A percentile compares a stretch with the other conserved stretches of the same genome.
Evolutionary conservation across 1,140 invertebrate genomes (phyloP).

Genomic region (Euborellia annulipes): DNA sequence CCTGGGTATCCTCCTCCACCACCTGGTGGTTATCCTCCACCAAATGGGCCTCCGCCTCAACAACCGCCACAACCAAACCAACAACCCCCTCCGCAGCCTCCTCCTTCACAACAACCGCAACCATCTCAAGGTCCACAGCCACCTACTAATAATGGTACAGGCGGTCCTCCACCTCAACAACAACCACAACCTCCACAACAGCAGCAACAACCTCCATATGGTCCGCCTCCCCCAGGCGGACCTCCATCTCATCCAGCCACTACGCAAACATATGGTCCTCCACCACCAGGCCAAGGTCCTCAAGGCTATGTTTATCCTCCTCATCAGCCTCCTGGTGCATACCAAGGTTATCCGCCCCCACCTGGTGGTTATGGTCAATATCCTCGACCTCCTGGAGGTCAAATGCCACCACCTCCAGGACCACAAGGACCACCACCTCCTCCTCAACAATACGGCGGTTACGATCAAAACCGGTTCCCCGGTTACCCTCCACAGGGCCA

Average conservation of each 20-base stretch:
- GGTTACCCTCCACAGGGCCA: constrained; percentile 33
- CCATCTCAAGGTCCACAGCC: constrained; percentile 10
- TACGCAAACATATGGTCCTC: constrained; percentile 29
- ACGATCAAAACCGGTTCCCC: constrained; percentile 22
- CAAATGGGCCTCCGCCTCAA: not conserved
- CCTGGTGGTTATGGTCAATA: constrained; percentile 20
- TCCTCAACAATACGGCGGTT: constrained; percentile 32
- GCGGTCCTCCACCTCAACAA: constrained; percentile 17
- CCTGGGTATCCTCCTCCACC: constrained; percentile 23
- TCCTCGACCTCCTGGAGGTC: constrained; percentile 28
- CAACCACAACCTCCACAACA: constrained; percentile 14
- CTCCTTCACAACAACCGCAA: not conserved
- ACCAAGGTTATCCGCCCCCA: constrained; percentile 27
- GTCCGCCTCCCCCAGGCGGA: constrained; percentile 23
- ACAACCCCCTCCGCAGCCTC: not conserved
- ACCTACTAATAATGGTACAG: constrained; percentile 13
- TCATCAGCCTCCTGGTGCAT: constrained; percentile 28
- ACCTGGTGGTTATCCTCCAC: not conserved
- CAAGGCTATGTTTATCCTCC: constrained; percentile 26
- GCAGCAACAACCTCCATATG: constrained; percentile 18
- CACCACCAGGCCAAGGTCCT: constrained; percentile 25
- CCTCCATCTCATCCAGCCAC: constrained; percentile 27
- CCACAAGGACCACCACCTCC: constrained; percentile 30
- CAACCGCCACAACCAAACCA: constrained; percentile 8
- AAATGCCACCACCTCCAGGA: constrained; percentile 30